phyloP scores from a whole-genome alignment of 1,140 invertebrate genomes.

The Plectrocnemia conspersa region DNA sequence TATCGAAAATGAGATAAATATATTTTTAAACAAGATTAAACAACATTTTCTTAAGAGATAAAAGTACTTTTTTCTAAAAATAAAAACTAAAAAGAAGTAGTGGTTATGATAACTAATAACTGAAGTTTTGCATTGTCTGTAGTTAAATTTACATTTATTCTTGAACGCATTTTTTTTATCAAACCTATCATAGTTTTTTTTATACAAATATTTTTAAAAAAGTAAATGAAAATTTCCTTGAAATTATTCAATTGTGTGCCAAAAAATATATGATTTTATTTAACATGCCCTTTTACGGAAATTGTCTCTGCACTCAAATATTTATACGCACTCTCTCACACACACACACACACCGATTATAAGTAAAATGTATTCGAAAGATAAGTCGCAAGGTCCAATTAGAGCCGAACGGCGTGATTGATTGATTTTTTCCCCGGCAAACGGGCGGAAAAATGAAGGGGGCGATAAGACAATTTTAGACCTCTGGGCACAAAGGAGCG shows the following conservation, averaged over 20 bases:
- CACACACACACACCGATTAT: neutral
- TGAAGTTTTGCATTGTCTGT: too few relatives aligned
- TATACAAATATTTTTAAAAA: too few relatives aligned
- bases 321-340: neutral
- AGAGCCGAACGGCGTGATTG: neutral
- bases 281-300: neutral
- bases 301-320: conserved; percentile 1
- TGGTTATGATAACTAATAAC: too few relatives aligned
- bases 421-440: conserved; percentile 2
- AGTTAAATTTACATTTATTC: too few relatives aligned
- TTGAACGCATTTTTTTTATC: too few relatives aligned
- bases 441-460: conserved; percentile 1
- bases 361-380: neutral
- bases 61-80: too few relatives aligned
- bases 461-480: conserved; percentile 3
- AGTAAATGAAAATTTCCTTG: too few relatives aligned
- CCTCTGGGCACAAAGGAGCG: neutral
- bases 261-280: neutral
- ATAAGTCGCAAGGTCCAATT: neutral
- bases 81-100: too few relatives aligned
- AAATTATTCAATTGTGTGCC: neutral
- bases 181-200: too few relatives aligned
- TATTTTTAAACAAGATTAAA: too few relatives aligned
- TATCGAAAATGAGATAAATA: too few relatives aligned
- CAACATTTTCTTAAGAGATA: too few relatives aligned